Percentiles rank a stretch among this genome's conserved stretches.
phyloP scores from a whole-genome alignment of 2,113 vertebrate genomes.

The Galemys pyrenaicus region DNA sequence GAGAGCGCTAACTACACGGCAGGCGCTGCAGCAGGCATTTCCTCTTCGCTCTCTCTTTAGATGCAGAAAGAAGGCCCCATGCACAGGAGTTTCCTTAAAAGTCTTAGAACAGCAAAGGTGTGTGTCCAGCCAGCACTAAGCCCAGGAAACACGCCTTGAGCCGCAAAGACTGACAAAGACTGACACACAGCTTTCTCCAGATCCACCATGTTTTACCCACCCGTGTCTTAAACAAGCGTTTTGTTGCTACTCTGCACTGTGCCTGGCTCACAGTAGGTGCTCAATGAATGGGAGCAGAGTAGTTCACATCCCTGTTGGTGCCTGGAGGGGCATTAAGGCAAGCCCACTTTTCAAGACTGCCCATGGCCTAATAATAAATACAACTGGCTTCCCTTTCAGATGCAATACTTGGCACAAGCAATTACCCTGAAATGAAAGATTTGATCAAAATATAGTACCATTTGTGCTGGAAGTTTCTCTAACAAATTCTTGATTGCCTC shows the following conservation, averaged over 20 bases:
- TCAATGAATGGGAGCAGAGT: not conserved
- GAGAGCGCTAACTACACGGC: not conserved
- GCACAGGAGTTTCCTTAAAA: not conserved
- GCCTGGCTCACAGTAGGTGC: not conserved
- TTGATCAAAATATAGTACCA: conserved; percentile 82
- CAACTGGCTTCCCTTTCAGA: not conserved
- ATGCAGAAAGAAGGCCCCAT: not conserved
- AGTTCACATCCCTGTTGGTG: too few species aligned
- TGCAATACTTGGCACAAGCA: conserved; percentile 27
- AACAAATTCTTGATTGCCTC: not conserved
- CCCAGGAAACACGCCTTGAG: not conserved
- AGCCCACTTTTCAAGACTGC: not conserved
- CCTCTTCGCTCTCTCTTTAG: not conserved
- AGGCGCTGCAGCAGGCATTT: not conserved
- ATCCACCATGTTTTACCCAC: not conserved
- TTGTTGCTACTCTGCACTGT: not conserved
- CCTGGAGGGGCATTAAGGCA: not conserved
- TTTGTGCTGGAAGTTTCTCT: conserved; percentile 67
- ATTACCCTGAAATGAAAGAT: conserved; percentile 49
- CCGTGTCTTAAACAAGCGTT: not conserved
- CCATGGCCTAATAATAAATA: not conserved
- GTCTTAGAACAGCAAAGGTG: not conserved
- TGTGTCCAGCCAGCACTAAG: not conserved
- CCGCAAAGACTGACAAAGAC: not conserved
- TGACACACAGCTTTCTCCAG: not conserved